Base-by-base conservation (phyloP, 1,140 invertebrate genomes). In the Drosophila mauritiana region DNA sequence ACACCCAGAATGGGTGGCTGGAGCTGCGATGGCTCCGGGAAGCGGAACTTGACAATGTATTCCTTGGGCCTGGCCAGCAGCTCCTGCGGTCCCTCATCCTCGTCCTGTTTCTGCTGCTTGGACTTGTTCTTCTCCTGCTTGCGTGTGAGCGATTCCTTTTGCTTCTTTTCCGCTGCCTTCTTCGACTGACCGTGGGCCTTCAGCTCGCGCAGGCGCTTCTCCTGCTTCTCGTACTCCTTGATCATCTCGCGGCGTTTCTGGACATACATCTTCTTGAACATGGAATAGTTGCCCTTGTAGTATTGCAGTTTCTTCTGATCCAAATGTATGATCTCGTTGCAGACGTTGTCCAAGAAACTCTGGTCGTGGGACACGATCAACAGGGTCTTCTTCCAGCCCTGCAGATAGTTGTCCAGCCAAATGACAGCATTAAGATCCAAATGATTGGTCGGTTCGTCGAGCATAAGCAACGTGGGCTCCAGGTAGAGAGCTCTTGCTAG, bases 201-300 rank as follows among this genome's bases (percentile, higher is more conserved):
- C 92, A 99, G 86, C 62, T 99, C 98, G 81, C 97, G 98, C 0
- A 99, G 92, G 48, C 96, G 94, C 92, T 99, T 99, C 91, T 99
- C 98, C 92, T 99, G 99, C 91, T 99, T 99, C 91, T 99, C 99
- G 92, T 97, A 99, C 73, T 99, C 98, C 92, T 99, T 99, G n/a
- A 97, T 93, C 94, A 97, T 96, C 93, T 99, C 98, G 86, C 97
- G 98, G 10, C 96, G 94, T 91, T 99, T 99, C 91, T 99, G 98
- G 0, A 96, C 95, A 91, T 97, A 96, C 98, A 99, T 99, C 93
- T 99, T 99, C 93, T 99, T 99, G 92, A 99, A 99, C 96, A 98
- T 98, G 27, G 96, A 97, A 91, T 99, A 99, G 93, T 99, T 99
- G 74, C 99, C 99, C 93, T 98, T 97, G 91, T 99, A 99, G 92